These are phyloP conservation scores for Hyppa rectilinea DNA, from an alignment of 2,888 invertebrate genomes.

Conservation along the genomic window DNA sequence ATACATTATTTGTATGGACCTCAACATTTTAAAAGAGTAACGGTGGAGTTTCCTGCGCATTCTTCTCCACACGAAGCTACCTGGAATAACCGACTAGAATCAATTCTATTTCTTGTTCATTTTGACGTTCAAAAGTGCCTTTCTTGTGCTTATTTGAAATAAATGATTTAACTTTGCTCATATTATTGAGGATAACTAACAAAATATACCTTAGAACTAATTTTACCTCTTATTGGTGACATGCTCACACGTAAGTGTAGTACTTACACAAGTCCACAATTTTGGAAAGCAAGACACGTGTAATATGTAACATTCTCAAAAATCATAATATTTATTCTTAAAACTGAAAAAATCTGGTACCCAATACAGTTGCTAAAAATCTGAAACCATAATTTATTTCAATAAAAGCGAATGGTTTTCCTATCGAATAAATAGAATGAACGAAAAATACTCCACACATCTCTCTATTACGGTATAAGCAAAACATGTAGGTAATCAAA, in stretches of 20 bases:
- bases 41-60: too few species aligned
- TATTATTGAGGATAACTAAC: not conserved
- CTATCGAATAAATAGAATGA: not conserved
- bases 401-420: not conserved
- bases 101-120: too few species aligned
- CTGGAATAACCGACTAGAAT: too few species aligned
- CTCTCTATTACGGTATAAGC: not conserved
- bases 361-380: too few species aligned
- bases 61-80: too few species aligned
- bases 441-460: not conserved
- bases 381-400: not conserved
- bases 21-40: too few species aligned
- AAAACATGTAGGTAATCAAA: slow-evolving; percentile 44
- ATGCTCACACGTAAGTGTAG: not conserved
- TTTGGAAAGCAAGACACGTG: not conserved
- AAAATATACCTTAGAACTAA: not conserved
- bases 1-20: too few species aligned
- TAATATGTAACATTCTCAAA: not conserved
- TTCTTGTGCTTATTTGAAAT: too few species aligned
- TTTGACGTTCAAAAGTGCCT: too few species aligned
- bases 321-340: not conserved
- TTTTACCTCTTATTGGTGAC: not conserved
- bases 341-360: not conserved
- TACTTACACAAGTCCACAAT: not conserved
- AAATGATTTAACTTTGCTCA: too few species aligned